These are phyloP conservation scores for Chrysomallon squamiferum DNA, from an alignment of 1,140 invertebrate species.

Conservation along the genomic window DNA sequence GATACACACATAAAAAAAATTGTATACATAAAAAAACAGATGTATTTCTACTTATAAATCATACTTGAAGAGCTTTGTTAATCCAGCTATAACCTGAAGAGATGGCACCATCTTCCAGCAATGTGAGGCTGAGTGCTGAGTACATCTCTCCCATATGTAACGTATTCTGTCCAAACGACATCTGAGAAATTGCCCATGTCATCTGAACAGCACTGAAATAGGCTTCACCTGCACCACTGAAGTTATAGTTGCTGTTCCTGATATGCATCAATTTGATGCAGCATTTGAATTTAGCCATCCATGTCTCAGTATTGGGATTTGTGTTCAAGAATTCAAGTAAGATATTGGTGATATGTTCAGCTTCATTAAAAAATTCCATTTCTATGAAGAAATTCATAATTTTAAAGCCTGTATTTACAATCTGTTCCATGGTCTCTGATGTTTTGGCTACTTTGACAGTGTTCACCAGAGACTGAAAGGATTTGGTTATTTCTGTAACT, in stretches of 20 bases:
- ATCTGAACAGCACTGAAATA: slow-evolving; percentile 46
- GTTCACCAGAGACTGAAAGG: slow-evolving; percentile 45
- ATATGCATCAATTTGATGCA: slow-evolving; percentile 53
- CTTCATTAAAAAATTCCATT: slow-evolving; percentile 39
- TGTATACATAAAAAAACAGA: no score
- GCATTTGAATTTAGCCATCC: slow-evolving; percentile 49
- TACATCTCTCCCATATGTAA: slow-evolving; percentile 42
- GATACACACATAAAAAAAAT: no score
- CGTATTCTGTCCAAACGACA: slow-evolving; percentile 55
- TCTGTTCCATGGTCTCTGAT: slow-evolving; percentile 24
- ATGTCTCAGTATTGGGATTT: slow-evolving; percentile 44
- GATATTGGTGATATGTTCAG: slow-evolving; percentile 41
- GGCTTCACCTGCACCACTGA: slow-evolving; percentile 34
- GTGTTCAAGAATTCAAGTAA: slow-evolving; percentile 44
- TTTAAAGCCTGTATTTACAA: slow-evolving; percentile 39
- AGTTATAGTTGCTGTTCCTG: slow-evolving; percentile 49
- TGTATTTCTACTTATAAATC: no score
- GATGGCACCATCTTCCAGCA: slow-evolving; percentile 53
- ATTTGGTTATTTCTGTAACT: slow-evolving; percentile 42
- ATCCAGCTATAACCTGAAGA: slow-evolving; percentile 43
- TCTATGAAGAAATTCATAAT: slow-evolving; percentile 47
- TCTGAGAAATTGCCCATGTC: slow-evolving; percentile 51
- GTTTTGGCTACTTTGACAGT: slow-evolving; percentile 25
- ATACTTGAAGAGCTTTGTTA: slow-evolving; percentile 50
- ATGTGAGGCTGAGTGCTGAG: slow-evolving; percentile 41